Base-by-base conservation (phyloP, 1,140 invertebrate genomes). In the Plectus sambesii region DNA sequence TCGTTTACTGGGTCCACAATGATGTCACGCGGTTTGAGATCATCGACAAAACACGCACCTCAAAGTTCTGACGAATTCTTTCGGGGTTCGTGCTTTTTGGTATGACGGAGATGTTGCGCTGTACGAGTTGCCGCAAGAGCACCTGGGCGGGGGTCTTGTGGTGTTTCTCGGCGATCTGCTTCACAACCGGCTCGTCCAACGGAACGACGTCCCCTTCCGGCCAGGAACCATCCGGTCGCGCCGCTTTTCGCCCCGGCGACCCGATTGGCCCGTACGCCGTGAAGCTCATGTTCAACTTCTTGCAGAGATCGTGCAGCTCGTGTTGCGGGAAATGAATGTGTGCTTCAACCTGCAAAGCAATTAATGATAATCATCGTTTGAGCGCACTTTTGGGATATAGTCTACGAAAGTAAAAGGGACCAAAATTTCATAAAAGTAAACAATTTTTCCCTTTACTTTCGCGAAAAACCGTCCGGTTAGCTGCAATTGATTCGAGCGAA, bases 41-140 rank as follows among this genome's bases (percentile, higher is more conserved):
- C n/a, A n/a, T n/a, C n/a, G n/a, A n/a, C n/a, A n/a, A n/a, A n/a
- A n/a, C 54, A 42, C 58, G 49, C 0, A 69, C 47, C 15, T 69
- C 47, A 2, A 68, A 44, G 52, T 74, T 74, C 44, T 72, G 62
- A 19, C 61, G 50, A 5, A 74, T 54, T 43, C 69, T 53, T 2
- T 60, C 39, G 12, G 51, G 22, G 22, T 43, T 61, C 9, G 38
- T 37, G 42, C 64, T 67, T 55, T 73, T 74, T 35, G 71, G 70
- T 37, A 74, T 62, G 5, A 68, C 62, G 22, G 49, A 51, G 29
- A 73, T 55, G 24, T 63, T 61, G 27, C 52, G 49, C 37, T 72
- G 62, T 2, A 70, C 15, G 2, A 68, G 36, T 53, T 64, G 68
- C 12, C 68, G 58, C 5, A 74, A 45, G 23, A 73, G 56, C 26